These are phyloP conservation scores for Nymphicus hollandicus DNA, from an alignment of 2,113 vertebrate genomes.

Conservation along the genomic window DNA sequence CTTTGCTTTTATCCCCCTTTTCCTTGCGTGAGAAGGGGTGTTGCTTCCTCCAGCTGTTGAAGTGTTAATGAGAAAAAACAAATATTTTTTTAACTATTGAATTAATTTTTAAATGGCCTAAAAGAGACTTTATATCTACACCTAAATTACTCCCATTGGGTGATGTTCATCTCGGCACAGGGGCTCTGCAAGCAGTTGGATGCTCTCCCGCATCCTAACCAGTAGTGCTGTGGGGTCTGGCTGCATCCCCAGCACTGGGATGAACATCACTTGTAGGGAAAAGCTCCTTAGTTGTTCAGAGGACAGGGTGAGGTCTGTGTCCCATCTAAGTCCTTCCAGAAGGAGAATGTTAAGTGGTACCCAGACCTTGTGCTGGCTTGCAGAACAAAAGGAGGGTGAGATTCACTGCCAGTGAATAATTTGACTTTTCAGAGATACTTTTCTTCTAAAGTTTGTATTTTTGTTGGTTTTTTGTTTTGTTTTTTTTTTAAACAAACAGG, in stretches of 20 bases:
- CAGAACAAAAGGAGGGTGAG: not conserved
- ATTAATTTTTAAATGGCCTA: conserved; percentile 41
- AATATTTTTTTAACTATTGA: conserved; percentile 50
- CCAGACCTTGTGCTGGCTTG: not conserved
- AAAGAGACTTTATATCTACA: not conserved
- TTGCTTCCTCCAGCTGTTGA: conserved; percentile 17
- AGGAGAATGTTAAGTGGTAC: not conserved
- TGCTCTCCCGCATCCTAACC: not conserved
- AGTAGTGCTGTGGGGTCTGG: not conserved
- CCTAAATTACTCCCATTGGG: not conserved
- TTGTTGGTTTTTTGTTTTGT: not conserved
- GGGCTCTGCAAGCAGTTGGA: not conserved
- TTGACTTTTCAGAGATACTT: conserved; percentile 9
- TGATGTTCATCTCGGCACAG: accelerated
- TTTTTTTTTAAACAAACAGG: not conserved
- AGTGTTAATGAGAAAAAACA: not conserved
- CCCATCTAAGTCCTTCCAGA: not conserved
- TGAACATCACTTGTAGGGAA: accelerated
- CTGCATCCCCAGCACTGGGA: not conserved
- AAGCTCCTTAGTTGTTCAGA: not conserved
- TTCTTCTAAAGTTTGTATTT: not conserved
- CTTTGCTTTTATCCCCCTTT: not conserved
- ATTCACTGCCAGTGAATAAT: not conserved
- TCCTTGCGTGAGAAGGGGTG: not conserved
- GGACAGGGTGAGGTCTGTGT: not conserved